Base-by-base conservation (phyloP, 2,113 vertebrate species). In the Amphiprion percula region DNA sequence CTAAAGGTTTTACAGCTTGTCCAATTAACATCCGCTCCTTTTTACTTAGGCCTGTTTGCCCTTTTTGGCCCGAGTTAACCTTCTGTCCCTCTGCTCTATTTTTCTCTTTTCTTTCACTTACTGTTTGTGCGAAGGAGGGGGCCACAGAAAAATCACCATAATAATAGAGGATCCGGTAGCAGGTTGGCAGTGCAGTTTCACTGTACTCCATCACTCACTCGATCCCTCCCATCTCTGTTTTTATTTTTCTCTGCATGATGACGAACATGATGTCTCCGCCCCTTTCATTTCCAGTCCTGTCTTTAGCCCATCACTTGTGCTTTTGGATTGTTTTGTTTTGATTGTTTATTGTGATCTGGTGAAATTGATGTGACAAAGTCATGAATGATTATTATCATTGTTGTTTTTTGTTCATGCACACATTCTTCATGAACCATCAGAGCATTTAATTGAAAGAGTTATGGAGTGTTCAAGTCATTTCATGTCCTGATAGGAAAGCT, bases 121-220 rank as follows among this genome's bases (percentile, higher is more conserved):
- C 84, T 55, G 11, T 84, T 55, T 80, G 60, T 85, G 74, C 87
- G 21, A 94, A 95, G 93, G 91, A 97, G 96, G 95, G 91, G 94
- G 94, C 89, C 95, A 95, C 93, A 96, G 97, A 95, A 97, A 96
- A 95, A 98, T 99, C 97, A 97, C 96, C 96, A 96, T 99, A 95
- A 98, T 99, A 95, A 96, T 99, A 94, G 98, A 99, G 95, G 97
- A 99, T 84, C 97, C 98, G 50, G 94, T 97, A 82, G 97, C 97
- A 99, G 98, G 98, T 99, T 96, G 96, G 97, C 94, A 82, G 94
- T 90, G 89, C 90, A 82, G 82, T 88, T 84, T 73, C 52, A 73
- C 92, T 93, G 94, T 92, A 70, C 87, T 84, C 90, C 84, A 77
- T 93, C 87, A 90, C 72, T 41, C 54, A 90, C 72, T 41, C 54